phyloP scores from a whole-genome alignment of 2,888 invertebrate genomes.

The Eristalis pertinax region DNA sequence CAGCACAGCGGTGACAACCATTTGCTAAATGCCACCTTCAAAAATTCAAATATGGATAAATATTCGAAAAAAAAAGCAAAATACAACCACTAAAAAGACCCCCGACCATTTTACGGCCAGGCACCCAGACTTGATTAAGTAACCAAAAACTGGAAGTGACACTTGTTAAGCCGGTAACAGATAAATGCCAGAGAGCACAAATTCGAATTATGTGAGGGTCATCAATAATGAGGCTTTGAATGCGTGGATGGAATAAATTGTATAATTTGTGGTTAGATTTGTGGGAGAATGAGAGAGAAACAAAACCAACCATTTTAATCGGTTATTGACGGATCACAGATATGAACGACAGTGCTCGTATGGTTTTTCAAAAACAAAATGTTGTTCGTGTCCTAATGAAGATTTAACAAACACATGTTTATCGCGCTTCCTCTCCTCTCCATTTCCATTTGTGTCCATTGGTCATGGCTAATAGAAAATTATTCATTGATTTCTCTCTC shows the following conservation, averaged over 20 bases:
- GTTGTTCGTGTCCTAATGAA: background rate
- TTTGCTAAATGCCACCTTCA: background rate
- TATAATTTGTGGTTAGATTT: constrained; percentile 8
- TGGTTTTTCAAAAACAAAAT: background rate
- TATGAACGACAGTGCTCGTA: background rate
- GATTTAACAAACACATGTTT: constrained; percentile 48
- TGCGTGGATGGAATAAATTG: constrained; percentile 61
- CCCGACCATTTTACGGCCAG: constrained; percentile 6
- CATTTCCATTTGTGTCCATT: constrained; percentile 8
- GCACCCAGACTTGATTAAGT: constrained; percentile 19
- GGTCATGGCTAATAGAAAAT: constrained; percentile 6
- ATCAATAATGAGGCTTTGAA: constrained; percentile 54
- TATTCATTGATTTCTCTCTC: constrained; percentile 23
- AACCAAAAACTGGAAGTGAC: constrained; percentile 54
- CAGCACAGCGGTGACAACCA: background rate
- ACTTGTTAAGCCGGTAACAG: constrained; percentile 54
- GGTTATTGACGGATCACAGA: constrained; percentile 27
- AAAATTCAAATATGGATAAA: constrained; percentile 16
- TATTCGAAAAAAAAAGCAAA: background rate
- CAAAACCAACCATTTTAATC: background rate
- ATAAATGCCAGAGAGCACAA: constrained; percentile 49
- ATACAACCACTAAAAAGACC: background rate
- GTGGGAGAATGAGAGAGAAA: background rate
- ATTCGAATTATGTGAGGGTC: constrained; percentile 54
- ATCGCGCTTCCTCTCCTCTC: constrained; percentile 33